Conservation (phyloP, 2,113 vertebrate species). For the Colaptes auratus region DNA sequence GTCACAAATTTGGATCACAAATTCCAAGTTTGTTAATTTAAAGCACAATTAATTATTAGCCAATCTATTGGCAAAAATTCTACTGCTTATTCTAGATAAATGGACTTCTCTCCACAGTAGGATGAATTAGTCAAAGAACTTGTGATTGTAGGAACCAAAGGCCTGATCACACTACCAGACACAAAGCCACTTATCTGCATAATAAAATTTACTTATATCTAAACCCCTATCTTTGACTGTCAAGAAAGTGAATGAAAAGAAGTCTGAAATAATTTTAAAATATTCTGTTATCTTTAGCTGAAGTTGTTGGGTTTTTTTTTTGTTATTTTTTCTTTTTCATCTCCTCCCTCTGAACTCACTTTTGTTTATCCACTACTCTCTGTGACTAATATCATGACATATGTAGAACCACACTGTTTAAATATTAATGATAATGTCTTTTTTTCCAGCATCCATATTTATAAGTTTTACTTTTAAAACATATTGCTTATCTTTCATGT, state of each 20-base stretch:
- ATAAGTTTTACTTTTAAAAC: not conserved
- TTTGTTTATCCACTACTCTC: not conserved
- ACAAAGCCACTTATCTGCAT: not conserved
- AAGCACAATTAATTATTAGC: not conserved
- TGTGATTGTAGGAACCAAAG: not conserved
- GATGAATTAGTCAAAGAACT: not conserved
- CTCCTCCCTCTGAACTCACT: not conserved
- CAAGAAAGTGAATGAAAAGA: not conserved
- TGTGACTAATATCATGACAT: not conserved
- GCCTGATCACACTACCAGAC: not conserved
- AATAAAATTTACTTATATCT: not conserved
- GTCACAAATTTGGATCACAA: not conserved
- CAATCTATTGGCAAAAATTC: not conserved
- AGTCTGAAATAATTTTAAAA: not conserved
- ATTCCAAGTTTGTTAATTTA: not conserved
- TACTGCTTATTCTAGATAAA: not conserved
- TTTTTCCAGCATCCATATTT: not conserved
- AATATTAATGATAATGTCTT: not conserved
- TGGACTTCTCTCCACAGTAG: not conserved
- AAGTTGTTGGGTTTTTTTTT: not conserved
- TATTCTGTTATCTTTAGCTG: not conserved
- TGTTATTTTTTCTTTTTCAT: too few relatives aligned
- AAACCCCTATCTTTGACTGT: fast-evolving
- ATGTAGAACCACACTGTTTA: not conserved
- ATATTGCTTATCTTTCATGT: not conserved